Percentiles rank a stretch among this genome's conserved stretches.
Evolutionary conservation across 2,113 vertebrate genomes (phyloP).

Genomic region (Chloebia gouldiae): DNA sequence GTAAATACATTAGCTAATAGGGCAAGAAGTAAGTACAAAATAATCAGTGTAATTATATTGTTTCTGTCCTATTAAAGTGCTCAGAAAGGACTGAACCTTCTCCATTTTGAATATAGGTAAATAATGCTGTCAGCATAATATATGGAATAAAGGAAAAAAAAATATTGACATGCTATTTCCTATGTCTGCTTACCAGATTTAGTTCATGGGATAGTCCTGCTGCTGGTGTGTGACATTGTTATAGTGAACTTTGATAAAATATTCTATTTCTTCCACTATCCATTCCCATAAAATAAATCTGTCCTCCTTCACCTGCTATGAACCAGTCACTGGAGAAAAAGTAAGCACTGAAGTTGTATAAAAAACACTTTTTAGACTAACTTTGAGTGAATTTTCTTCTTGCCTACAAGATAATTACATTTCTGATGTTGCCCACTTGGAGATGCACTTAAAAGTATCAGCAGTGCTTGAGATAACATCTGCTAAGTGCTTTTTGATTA

Average conservation of each 20-base stretch:
- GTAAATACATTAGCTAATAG: background rate
- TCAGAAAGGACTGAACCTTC: background rate
- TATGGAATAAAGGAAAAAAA: background rate
- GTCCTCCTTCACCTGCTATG: background rate
- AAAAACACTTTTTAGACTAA: background rate
- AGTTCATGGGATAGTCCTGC: background rate
- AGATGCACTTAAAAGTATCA: slow-evolving; percentile 19
- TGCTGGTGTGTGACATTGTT: background rate
- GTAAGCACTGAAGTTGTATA: background rate
- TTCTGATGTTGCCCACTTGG: slow-evolving; percentile 47
- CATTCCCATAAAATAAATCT: background rate
- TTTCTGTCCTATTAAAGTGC: background rate
- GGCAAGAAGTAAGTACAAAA: background rate
- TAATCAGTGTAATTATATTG: background rate
- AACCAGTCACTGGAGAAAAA: background rate
- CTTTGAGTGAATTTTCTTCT: background rate
- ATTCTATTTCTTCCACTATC: background rate
- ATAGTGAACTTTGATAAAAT: background rate
- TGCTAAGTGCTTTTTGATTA: slow-evolving; percentile 59
- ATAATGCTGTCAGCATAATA: background rate
- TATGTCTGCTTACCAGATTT: background rate
- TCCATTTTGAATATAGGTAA: background rate
- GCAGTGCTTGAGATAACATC: slow-evolving; percentile 43
- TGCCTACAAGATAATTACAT: slow-evolving; percentile 10
- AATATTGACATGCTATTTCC: background rate